These are phyloP conservation scores for Coregonus sp. DNA, from an alignment of 2,797 vertebrate genomes.

Conservation along the genomic window DNA sequence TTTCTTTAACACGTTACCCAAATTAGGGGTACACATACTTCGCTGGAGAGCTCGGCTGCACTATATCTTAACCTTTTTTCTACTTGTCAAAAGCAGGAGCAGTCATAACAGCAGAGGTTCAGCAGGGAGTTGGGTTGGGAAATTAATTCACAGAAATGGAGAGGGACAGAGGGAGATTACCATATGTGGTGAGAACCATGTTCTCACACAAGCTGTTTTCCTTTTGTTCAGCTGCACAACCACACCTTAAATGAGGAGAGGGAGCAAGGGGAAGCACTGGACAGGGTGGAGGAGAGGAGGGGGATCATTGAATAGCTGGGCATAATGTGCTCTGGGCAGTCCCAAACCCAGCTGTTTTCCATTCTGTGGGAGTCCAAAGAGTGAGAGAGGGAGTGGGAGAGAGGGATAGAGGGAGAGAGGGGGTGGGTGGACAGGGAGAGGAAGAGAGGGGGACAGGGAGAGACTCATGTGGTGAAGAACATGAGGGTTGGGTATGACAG, in stretches of 20 bases:
- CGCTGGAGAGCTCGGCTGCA: conserved; percentile 58
- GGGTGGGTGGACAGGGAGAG: conserved; percentile 38
- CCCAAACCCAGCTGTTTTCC: conserved; percentile 74
- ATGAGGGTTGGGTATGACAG: conserved; percentile 23
- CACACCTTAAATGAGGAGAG: conserved; percentile 75
- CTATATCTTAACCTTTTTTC: conserved; percentile 61
- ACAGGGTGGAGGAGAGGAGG: conserved; percentile 59
- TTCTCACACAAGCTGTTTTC: conserved; percentile 74
- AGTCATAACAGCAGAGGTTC: conserved; percentile 68
- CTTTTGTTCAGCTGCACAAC: conserved; percentile 76
- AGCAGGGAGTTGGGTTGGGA: conserved; percentile 71
- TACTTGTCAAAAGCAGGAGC: conserved; percentile 67
- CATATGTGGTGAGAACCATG: conserved; percentile 76
- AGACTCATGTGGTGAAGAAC: conserved; percentile 48
- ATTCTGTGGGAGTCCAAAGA: conserved; percentile 68
- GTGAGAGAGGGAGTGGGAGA: conserved; percentile 53
- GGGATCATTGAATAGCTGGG: conserved; percentile 72
- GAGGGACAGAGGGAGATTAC: conserved; percentile 50
- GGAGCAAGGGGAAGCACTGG: conserved; percentile 68
- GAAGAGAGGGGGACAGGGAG: conserved; percentile 43
- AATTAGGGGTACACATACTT: conserved; percentile 52
- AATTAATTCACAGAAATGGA: conserved; percentile 56
- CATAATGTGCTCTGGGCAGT: conserved; percentile 72
- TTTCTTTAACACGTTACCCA: conserved; percentile 49
- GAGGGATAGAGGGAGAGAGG: conserved; percentile 41